These are phyloP conservation scores for Ciconia boyciana DNA, from an alignment of 2,113 vertebrate genomes.

Conservation along the genomic window DNA sequence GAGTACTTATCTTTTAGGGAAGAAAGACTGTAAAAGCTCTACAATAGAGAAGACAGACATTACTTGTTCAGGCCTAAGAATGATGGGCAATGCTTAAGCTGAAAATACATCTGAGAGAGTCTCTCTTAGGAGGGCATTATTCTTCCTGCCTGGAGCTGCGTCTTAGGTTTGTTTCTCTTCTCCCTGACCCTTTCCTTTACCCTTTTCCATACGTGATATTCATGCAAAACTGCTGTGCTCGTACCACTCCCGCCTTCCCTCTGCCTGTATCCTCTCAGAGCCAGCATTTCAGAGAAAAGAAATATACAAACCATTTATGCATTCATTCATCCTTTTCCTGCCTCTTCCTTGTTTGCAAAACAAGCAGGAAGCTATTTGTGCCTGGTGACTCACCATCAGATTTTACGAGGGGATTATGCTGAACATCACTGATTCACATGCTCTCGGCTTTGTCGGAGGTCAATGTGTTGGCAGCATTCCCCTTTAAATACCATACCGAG, in stretches of 20 bases:
- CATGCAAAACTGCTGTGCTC: accelerated
- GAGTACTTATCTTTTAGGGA: neutral
- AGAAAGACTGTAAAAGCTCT: neutral
- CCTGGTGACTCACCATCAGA: constrained; percentile 9
- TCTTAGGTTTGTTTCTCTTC: neutral
- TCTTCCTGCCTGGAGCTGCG: neutral
- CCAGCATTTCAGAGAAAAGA: neutral
- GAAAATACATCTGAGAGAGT: neutral
- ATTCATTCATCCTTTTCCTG: constrained; percentile 4
- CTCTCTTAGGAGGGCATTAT: neutral
- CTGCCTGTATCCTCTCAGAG: neutral
- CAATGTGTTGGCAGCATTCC: constrained; percentile 17
- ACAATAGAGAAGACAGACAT: neutral
- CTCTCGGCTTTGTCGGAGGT: neutral
- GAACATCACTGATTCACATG: constrained; percentile 8
- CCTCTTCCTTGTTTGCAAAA: neutral
- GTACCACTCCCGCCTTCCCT: neutral
- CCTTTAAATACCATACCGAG: neutral
- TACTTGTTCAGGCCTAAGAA: neutral
- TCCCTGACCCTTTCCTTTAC: neutral
- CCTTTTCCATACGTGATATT: neutral
- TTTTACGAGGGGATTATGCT: constrained; percentile 15
- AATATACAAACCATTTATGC: neutral
- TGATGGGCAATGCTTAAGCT: neutral
- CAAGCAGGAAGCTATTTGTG: neutral